Conservation (phyloP, 2,113 vertebrate species). For the Pantherophis guttatus region DNA sequence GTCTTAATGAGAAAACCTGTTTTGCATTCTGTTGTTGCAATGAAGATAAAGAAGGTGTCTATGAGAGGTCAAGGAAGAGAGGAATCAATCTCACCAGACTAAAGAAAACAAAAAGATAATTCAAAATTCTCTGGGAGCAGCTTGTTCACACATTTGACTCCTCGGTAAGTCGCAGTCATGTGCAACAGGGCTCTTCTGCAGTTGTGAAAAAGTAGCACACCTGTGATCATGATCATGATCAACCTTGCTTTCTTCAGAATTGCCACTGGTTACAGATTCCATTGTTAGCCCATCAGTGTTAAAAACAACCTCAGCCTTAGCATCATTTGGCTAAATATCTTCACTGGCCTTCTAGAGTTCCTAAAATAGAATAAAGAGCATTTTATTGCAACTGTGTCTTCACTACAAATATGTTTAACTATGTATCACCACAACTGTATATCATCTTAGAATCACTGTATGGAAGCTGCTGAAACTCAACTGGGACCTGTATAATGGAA, state of each 20-base stretch:
- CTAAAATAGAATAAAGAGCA: not conserved
- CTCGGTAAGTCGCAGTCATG: not conserved
- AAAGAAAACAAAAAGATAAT: constrained; percentile 1
- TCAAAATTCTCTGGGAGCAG: constrained; percentile 37
- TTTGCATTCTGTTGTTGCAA: rapidly evolving
- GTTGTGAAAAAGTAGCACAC: not conserved
- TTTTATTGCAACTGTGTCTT: not conserved
- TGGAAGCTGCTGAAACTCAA: not conserved
- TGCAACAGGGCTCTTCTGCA: not conserved
- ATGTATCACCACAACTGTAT: not conserved
- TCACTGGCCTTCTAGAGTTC: not conserved
- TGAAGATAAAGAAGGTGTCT: not conserved
- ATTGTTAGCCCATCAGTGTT: not conserved
- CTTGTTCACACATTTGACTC: too few relatives aligned
- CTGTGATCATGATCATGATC: not conserved
- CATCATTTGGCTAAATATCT: not conserved
- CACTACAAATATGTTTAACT: not conserved
- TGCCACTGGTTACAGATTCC: not conserved
- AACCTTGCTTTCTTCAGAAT: not conserved
- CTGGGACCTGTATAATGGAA: not conserved
- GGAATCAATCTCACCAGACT: rapidly evolving
- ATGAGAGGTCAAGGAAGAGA: not conserved
- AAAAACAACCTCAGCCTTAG: not conserved
- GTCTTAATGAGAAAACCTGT: rapidly evolving
- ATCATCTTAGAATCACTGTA: not conserved